These are phyloP conservation scores for Solea senegalensis DNA, from an alignment of 2,113 vertebrate species.

Conservation along the genomic window DNA sequence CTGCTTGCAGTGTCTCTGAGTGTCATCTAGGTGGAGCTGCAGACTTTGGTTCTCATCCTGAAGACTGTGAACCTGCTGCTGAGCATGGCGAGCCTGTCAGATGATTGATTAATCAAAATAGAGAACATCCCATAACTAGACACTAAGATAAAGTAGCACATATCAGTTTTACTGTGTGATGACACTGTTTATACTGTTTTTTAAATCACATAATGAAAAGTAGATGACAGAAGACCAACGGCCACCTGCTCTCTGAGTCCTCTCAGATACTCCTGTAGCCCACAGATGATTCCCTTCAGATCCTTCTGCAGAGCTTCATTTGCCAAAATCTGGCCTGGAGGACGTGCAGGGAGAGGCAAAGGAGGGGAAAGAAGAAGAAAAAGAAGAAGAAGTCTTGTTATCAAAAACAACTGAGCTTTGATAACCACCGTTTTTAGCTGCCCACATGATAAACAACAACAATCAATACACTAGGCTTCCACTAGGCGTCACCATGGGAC, in stretches of 20 bases:
- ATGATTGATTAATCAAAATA: background rate
- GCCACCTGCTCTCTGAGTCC: conserved; percentile 86
- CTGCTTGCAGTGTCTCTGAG: conserved; percentile 81
- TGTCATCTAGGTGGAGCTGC: conserved; percentile 79
- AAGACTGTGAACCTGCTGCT: conserved; percentile 81
- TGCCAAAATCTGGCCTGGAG: conserved; percentile 90
- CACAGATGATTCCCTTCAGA: conserved; percentile 87
- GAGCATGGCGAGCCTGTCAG: conserved; percentile 66
- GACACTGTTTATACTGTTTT: no score
- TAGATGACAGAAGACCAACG: background rate
- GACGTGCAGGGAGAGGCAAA: background rate
- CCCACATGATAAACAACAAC: no score
- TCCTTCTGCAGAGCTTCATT: conserved; percentile 92
- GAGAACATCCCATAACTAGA: background rate
- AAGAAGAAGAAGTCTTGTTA: no score
- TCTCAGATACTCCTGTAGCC: conserved; percentile 89
- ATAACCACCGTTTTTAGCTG: no score
- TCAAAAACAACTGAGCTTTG: background rate
- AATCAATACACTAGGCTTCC: no score
- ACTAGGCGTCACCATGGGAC: no score
- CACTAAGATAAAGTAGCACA: no score
- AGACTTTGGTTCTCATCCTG: conserved; percentile 84
- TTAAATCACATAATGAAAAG: background rate
- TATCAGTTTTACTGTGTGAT: no score
- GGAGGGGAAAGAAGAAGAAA: no score